phyloP scores from a whole-genome alignment of 2,113 vertebrate species.

The Clarias magur region DNA sequence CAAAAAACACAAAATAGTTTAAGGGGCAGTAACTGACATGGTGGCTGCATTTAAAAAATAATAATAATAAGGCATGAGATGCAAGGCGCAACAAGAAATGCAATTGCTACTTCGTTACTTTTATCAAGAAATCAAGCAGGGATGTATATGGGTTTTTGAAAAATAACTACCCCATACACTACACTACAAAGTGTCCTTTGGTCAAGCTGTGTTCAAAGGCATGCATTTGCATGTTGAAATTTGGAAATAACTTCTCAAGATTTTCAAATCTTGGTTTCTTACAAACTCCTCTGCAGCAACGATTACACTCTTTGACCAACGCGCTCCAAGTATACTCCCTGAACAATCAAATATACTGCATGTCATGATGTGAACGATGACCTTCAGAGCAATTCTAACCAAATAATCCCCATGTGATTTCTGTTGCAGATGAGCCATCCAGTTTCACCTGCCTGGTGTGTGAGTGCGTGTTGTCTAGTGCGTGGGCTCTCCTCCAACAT shows the following conservation, averaged over 20 bases:
- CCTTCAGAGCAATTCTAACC: neutral
- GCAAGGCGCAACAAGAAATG: neutral
- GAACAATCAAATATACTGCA: neutral
- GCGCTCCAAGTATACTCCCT: neutral
- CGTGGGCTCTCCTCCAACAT: conserved; percentile 75
- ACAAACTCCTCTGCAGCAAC: neutral
- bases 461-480: conserved; percentile 67
- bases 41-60: neutral
- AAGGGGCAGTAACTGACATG: neutral
- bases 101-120: neutral
- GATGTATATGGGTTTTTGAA: neutral
- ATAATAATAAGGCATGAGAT: neutral
- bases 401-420: conserved; percentile 16
- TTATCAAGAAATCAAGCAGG: neutral
- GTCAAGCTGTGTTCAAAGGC: neutral
- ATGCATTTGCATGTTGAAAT: neutral
- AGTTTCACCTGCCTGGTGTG: conserved; percentile 78
- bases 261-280: neutral
- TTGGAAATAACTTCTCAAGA: neutral
- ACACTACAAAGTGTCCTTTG: neutral
- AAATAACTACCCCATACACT: neutral
- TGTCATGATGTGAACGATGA: neutral
- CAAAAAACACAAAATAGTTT: neutral
- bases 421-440: conserved; percentile 64
- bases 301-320: neutral